These are phyloP conservation scores for Apodemia zela DNA, from an alignment of 2,888 invertebrate species.

Conservation along the genomic window DNA sequence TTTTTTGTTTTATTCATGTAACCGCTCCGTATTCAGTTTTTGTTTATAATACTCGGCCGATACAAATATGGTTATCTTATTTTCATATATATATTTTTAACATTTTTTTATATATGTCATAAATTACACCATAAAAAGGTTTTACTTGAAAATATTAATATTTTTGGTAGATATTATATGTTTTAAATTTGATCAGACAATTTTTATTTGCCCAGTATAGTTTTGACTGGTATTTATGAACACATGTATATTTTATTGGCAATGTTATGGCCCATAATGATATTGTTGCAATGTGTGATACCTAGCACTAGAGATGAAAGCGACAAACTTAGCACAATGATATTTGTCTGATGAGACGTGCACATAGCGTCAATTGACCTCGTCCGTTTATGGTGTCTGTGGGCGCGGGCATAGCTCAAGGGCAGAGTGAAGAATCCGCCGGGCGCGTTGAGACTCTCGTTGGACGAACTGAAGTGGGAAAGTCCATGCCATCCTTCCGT, in stretches of 20 bases:
- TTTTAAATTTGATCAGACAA: background rate
- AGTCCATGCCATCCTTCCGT: conserved; percentile 59
- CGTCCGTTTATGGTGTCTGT: conserved; percentile 89
- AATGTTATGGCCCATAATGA: conserved; percentile 2
- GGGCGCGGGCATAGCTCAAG: conserved; percentile 89
- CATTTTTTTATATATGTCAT: too few relatives aligned
- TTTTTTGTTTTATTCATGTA: too few relatives aligned
- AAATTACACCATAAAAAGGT: too few relatives aligned
- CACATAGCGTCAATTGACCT: conserved; percentile 80
- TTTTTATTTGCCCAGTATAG: background rate
- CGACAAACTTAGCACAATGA: conserved; percentile 36
- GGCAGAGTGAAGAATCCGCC: conserved; percentile 86
- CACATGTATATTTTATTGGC: background rate
- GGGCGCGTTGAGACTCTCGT: conserved; percentile 83
- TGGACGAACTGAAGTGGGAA: conserved; percentile 79
- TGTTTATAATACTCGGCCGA: too few relatives aligned
- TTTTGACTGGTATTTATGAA: background rate
- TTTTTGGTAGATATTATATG: too few relatives aligned
- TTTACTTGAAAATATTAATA: too few relatives aligned
- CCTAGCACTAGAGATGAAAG: conserved; percentile 32
- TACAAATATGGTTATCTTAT: too few relatives aligned
- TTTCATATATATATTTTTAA: too few relatives aligned
- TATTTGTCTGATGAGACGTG: conserved; percentile 49
- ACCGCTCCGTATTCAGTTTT: too few relatives aligned
- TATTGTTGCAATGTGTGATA: conserved; percentile 13